Evolutionary conservation across 2,797 vertebrate genomes (phyloP).

Genomic region (Scyliorhinus canicula): DNA sequence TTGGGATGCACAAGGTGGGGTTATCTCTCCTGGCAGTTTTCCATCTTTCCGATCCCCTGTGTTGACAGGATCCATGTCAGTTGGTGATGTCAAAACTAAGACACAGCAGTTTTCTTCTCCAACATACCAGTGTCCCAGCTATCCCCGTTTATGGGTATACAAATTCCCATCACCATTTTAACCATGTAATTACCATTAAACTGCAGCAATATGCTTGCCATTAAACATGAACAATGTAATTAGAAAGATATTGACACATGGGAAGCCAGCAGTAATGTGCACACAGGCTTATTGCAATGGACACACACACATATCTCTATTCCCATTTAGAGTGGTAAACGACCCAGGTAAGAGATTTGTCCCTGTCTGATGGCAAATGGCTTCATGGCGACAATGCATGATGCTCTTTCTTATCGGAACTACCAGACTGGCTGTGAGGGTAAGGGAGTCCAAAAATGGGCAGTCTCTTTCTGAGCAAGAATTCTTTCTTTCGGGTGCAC

Average conservation of each 20-base stretch:
- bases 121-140: too few relatives aligned
- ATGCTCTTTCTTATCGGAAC: too few relatives aligned
- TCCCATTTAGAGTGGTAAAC: not conserved
- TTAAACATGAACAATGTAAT: too few relatives aligned
- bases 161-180: too few relatives aligned
- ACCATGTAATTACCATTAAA: too few relatives aligned
- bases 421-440: not conserved
- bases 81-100: too few relatives aligned
- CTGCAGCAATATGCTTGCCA: too few relatives aligned
- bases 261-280: not conserved
- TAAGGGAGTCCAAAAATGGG: not conserved
- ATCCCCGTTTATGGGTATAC: too few relatives aligned
- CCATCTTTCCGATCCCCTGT: not conserved
- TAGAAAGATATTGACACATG: not conserved
- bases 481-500: not conserved
- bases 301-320: not conserved
- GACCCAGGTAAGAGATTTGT: not conserved
- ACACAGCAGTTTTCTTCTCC: too few relatives aligned
- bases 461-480: not conserved
- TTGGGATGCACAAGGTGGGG: not conserved
- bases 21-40: not conserved
- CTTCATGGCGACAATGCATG: too few relatives aligned
- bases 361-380: not conserved
- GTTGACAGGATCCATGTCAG: too few relatives aligned
- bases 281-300: not conserved